Evolutionary conservation across 2,888 invertebrate genomes (phyloP).

Genomic region (Ornithoptera alexandrae): DNA sequence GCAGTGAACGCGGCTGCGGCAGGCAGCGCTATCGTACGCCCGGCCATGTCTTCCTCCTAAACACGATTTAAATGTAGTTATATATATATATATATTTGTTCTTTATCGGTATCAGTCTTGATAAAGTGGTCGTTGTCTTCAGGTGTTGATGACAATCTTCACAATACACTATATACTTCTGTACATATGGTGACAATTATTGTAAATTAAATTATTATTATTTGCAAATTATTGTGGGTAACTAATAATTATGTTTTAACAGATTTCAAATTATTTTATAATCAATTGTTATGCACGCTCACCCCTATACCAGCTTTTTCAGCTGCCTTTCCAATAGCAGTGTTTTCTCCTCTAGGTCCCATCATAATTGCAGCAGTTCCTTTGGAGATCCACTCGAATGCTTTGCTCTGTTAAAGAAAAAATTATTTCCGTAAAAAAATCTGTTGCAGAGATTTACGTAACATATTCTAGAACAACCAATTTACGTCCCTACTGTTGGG

Average conservation of each 20-base stretch:
- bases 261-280: not conserved
- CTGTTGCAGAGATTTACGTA: not conserved
- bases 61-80: not conserved
- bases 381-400: constrained; percentile 65
- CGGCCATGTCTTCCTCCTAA: constrained; percentile 63
- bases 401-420: constrained; percentile 52
- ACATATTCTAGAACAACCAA: too few relatives aligned
- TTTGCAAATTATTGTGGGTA: too few relatives aligned
- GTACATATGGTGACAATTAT: too few relatives aligned
- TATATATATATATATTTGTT: too few relatives aligned
- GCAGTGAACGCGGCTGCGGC: constrained; percentile 67
- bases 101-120: too few relatives aligned
- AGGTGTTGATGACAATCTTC: too few relatives aligned
- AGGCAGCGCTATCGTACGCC: constrained; percentile 57
- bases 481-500: too few relatives aligned
- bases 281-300: constrained; percentile 30
- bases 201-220: too few relatives aligned
- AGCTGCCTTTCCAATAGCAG: constrained; percentile 64
- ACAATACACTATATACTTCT: too few relatives aligned
- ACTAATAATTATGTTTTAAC: not conserved
- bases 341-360: constrained; percentile 69
- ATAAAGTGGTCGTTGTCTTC: too few relatives aligned
- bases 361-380: constrained; percentile 67
- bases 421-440: not conserved
- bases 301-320: constrained; percentile 57